Evolutionary conservation across 2,113 vertebrate genomes (phyloP).

Genomic region (Ranitomeya variabilis): DNA sequence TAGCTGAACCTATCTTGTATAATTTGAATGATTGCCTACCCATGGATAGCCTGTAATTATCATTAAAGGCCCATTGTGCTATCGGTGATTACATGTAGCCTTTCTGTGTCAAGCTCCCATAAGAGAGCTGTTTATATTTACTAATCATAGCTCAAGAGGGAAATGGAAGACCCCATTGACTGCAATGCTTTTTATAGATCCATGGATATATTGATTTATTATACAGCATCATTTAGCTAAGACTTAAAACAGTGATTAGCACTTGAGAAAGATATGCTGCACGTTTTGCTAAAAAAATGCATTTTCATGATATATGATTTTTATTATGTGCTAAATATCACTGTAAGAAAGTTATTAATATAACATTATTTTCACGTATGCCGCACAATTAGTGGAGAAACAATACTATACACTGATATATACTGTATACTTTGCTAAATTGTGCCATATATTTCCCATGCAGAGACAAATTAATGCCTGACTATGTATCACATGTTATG

Average conservation of each 20-base stretch:
- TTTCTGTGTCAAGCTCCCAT: constrained; percentile 54
- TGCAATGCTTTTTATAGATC: constrained; percentile 36
- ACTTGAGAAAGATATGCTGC: neutral
- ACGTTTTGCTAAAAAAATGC: neutral
- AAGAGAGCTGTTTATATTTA: constrained; percentile 46
- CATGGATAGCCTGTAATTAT: constrained; percentile 67
- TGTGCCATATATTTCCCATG: too few species aligned
- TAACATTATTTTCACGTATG: too few species aligned
- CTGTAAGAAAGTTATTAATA: too few species aligned
- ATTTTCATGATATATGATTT: neutral
- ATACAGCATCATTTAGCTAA: neutral
- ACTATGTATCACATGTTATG: too few species aligned
- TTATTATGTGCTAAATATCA: neutral
- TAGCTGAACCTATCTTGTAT: constrained; percentile 61
- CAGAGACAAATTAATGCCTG: too few species aligned
- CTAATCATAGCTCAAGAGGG: constrained; percentile 51
- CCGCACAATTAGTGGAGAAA: too few species aligned
- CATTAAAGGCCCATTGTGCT: constrained; percentile 68
- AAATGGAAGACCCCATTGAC: constrained; percentile 46
- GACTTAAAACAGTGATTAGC: constrained; percentile 30
- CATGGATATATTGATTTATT: constrained; percentile 47
- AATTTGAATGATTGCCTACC: constrained; percentile 54
- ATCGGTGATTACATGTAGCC: constrained; percentile 59
- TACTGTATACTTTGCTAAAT: too few species aligned
- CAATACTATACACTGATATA: too few species aligned